Percentiles rank a stretch among this genome's conserved stretches.
Evolutionary conservation across 2,797 vertebrate genomes (phyloP).

Genomic region (Amphiprion clarkii): DNA sequence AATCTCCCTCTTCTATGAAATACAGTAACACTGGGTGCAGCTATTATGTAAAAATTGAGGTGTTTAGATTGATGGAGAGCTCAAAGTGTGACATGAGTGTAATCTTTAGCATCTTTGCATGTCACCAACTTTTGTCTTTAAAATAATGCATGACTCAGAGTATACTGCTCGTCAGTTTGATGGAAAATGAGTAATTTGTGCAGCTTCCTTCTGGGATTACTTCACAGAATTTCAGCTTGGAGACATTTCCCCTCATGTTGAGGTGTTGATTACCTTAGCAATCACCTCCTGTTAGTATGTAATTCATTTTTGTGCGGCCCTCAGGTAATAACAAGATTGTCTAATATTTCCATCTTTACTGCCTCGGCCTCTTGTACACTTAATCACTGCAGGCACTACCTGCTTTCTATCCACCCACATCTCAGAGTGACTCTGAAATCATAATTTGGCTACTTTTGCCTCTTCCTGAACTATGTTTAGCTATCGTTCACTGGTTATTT

Average conservation of each 20-base stretch:
- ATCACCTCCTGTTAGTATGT: constrained; percentile 38
- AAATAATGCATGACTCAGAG: constrained; percentile 10
- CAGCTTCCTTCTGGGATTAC: constrained; percentile 25
- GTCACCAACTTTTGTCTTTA: constrained; percentile 8
- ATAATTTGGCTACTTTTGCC: constrained; percentile 34
- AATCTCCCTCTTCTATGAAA: constrained; percentile 37
- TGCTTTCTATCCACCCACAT: constrained; percentile 25
- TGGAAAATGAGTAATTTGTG: constrained; percentile 17
- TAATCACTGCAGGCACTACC: constrained; percentile 30
- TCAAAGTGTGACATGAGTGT: neutral
- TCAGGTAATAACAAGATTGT: constrained; percentile 42
- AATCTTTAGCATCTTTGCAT: neutral
- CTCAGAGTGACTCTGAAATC: constrained; percentile 36
- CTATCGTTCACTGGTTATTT: constrained; percentile 59
- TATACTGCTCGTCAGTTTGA: neutral
- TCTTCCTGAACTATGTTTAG: constrained; percentile 56
- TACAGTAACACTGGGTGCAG: neutral
- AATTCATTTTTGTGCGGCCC: constrained; percentile 47
- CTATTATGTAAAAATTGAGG: neutral
- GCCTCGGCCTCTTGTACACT: constrained; percentile 32
- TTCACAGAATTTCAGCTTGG: constrained; percentile 33
- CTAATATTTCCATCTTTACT: constrained; percentile 46
- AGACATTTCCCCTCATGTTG: constrained; percentile 17
- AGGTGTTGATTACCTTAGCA: constrained; percentile 66
- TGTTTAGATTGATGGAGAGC: constrained; percentile 4